phyloP scores from a whole-genome alignment of 2,113 vertebrate species.

The Rattus norvegicus region GRCr8 NC_086024.1:110878501-110879000 shows the following conservation, averaged over 20 bases:
- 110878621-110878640: slow-evolving; percentile 21
- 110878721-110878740: background rate
- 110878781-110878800: too few relatives aligned
- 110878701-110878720: background rate
- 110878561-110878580: background rate
- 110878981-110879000: too few relatives aligned
- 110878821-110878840: too few relatives aligned
- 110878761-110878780: too few relatives aligned
- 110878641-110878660: slow-evolving; percentile 40
- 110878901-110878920: too few relatives aligned
- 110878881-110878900: too few relatives aligned
- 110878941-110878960: too few relatives aligned
- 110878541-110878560: slow-evolving; percentile 50
- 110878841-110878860: too few relatives aligned
- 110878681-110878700: slow-evolving; percentile 46
- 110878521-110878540: background rate
- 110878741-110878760: background rate
- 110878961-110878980: too few relatives aligned
- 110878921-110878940: too few relatives aligned
- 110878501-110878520: slow-evolving; percentile 63
- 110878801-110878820: too few relatives aligned
- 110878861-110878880: too few relatives aligned
- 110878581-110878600: background rate
- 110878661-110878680: slow-evolving; percentile 61
- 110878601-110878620: background rate